phyloP scores from a whole-genome alignment of 2,113 vertebrate genomes.

The Choloepus hoffmanni region DNA sequence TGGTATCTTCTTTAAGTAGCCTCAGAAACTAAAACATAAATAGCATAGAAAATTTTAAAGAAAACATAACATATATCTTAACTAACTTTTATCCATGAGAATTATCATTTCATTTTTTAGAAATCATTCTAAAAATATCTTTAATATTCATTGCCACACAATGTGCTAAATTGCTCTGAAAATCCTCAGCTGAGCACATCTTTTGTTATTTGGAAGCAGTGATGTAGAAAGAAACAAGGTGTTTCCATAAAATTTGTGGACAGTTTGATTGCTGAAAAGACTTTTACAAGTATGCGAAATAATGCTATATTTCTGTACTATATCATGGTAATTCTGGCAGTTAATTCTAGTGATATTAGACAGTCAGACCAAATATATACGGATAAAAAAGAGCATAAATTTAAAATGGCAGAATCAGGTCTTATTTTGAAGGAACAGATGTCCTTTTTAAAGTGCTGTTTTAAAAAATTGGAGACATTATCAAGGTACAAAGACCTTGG shows the following conservation, averaged over 20 bases:
- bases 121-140: background rate
- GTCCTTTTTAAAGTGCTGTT: background rate
- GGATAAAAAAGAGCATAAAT: background rate
- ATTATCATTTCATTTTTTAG: background rate
- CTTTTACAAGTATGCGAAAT: conserved; percentile 34
- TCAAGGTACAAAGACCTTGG: background rate
- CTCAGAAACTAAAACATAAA: too few relatives aligned
- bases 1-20: too few relatives aligned
- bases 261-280: conserved; percentile 41
- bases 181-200: background rate
- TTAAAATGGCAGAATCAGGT: conserved; percentile 38
- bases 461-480: background rate
- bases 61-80: background rate
- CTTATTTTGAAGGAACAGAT: background rate
- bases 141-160: conserved; percentile 42
- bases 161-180: conserved; percentile 21
- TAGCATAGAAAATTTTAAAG: background rate
- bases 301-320: conserved; percentile 31
- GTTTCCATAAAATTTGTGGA: conserved; percentile 53
- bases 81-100: background rate
- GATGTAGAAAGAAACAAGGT: conserved; percentile 56
- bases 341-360: background rate
- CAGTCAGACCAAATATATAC: background rate
- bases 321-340: background rate
- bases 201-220: conserved; percentile 37